phyloP scores from a whole-genome alignment of 2,888 invertebrate genomes.

The Dione vanillae region DNA sequence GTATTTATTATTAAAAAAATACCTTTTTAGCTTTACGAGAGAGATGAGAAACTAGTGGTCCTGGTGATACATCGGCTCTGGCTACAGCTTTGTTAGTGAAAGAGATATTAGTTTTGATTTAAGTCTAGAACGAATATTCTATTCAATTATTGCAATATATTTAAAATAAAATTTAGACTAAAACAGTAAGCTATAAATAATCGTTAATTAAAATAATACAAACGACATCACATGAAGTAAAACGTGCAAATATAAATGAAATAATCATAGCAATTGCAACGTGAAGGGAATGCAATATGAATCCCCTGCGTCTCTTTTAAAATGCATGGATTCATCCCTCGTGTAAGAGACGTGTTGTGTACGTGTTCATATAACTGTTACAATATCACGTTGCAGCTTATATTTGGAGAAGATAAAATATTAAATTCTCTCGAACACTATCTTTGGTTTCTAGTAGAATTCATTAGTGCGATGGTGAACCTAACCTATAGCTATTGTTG shows the following conservation, averaged over 20 bases:
- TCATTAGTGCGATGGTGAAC: not conserved
- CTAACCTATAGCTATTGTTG: not conserved
- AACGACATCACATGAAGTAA: not conserved
- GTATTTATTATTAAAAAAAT: too few relatives aligned
- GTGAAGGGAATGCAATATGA: conserved; percentile 10
- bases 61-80: too few relatives aligned
- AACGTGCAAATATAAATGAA: not conserved
- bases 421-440: too few relatives aligned
- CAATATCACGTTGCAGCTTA: not conserved
- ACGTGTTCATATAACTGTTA: not conserved
- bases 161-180: too few relatives aligned
- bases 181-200: too few relatives aligned
- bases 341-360: not conserved
- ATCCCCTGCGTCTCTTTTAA: not conserved
- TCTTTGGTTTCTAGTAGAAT: not conserved
- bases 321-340: conserved; percentile 4
- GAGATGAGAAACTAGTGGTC: too few relatives aligned
- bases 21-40: too few relatives aligned
- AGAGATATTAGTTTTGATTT: too few relatives aligned
- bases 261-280: conserved; percentile 12
- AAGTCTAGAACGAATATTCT: too few relatives aligned
- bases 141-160: too few relatives aligned
- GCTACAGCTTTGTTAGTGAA: too few relatives aligned
- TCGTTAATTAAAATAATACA: not conserved
- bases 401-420: too few relatives aligned